Evolutionary conservation across 2,113 vertebrate species (phyloP).

Genomic region (Campylomormyrus numenius): DNA sequence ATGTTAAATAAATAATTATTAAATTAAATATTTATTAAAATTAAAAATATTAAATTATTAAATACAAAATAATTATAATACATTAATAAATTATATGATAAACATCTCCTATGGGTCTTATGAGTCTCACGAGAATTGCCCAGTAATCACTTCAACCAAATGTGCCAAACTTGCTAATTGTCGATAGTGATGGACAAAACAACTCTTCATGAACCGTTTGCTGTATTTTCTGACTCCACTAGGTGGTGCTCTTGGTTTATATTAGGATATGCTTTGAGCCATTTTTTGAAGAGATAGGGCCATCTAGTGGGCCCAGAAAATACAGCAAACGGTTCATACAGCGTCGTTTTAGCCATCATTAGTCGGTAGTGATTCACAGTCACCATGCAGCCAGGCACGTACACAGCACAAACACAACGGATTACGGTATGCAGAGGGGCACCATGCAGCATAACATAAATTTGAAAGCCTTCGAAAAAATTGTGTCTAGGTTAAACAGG

Average conservation of each 20-base stretch:
- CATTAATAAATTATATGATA: not conserved
- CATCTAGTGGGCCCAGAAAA: not conserved
- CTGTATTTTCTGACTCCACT: not conserved
- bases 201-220: not conserved
- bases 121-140: not conserved
- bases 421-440: not conserved
- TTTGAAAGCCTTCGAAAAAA: not conserved
- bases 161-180: not conserved
- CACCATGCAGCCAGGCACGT: not conserved
- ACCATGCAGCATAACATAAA: not conserved
- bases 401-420: not conserved
- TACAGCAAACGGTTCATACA: not conserved
- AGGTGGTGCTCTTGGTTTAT: not conserved
- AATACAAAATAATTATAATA: not conserved
- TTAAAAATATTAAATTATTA: not conserved
- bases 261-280: not conserved
- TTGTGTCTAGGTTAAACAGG: not conserved
- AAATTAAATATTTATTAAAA: too few species aligned
- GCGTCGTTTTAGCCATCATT: not conserved
- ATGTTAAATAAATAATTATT: not conserved
- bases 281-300: not conserved
- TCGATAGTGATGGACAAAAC: not conserved
- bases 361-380: not conserved
- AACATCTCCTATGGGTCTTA: not conserved
- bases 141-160: not conserved